Conservation (phyloP, 2,888 invertebrate genomes). For the Carterocephalus palaemon region DNA sequence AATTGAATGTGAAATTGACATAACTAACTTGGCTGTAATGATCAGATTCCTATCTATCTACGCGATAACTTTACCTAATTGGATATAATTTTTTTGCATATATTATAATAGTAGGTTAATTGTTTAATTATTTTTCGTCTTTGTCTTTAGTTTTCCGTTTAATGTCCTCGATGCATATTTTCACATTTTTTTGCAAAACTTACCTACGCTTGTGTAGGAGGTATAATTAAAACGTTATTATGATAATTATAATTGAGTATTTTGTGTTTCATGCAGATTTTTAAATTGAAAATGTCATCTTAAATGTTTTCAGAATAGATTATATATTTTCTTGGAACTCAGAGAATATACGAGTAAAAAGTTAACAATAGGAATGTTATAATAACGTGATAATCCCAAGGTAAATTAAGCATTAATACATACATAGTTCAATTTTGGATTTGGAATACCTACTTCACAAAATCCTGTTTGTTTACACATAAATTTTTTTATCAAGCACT, state of each 20-base stretch:
- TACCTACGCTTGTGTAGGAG: constrained; percentile 6
- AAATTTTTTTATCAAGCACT: too few relatives aligned
- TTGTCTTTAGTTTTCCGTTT: constrained; percentile 6
- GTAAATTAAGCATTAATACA: too few relatives aligned
- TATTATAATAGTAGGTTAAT: constrained; percentile 4
- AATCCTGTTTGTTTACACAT: too few relatives aligned
- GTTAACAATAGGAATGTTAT: too few relatives aligned
- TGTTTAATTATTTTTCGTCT: constrained; percentile 9
- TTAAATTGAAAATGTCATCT: constrained; percentile 5
- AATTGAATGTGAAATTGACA: too few relatives aligned
- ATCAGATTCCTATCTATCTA: too few relatives aligned
- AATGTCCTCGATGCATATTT: constrained; percentile 7
- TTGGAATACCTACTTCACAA: too few relatives aligned
- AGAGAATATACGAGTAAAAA: too few relatives aligned
- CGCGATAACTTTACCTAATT: too few relatives aligned
- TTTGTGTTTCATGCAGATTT: constrained; percentile 4
- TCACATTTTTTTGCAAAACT: constrained; percentile 7
- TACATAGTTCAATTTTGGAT: too few relatives aligned
- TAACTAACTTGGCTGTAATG: too few relatives aligned
- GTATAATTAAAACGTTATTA: constrained; percentile 16
- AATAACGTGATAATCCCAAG: too few relatives aligned
- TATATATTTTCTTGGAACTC: constrained; percentile 7
- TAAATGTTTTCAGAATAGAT: constrained; percentile 2
- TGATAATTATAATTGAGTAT: constrained; percentile 2
- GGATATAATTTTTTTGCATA: not conserved